phyloP scores from a whole-genome alignment of 2,797 vertebrate species.

The Limnodromus scolopaceus region DNA sequence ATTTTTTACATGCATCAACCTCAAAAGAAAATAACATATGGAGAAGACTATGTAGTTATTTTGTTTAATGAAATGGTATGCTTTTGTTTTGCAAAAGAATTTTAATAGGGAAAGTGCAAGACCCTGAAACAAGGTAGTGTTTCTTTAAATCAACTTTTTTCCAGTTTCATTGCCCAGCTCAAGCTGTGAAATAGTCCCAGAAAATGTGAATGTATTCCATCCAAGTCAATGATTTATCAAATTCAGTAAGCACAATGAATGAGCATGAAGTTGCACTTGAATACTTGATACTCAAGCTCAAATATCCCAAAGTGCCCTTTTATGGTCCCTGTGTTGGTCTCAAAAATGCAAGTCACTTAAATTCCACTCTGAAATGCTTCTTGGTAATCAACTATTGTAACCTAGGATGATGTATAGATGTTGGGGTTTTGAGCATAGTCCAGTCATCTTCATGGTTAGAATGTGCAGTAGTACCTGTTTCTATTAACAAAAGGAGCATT shows the following conservation, averaged over 20 bases:
- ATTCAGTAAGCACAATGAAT: not conserved
- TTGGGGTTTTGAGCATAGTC: not conserved
- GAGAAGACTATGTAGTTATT: not conserved
- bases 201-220: not conserved
- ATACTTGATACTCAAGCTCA: not conserved
- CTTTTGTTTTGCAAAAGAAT: conserved; percentile 58
- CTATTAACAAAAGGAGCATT: not conserved
- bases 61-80: conserved; percentile 23
- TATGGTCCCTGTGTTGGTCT: not conserved
- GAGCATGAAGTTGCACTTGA: not conserved
- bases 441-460: not conserved
- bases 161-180: not conserved
- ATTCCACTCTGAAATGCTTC: not conserved
- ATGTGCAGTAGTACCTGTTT: not conserved
- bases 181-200: not conserved
- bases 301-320: not conserved
- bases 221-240: not conserved
- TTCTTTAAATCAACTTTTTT: conserved; percentile 20
- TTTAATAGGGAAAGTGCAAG: conserved; percentile 44
- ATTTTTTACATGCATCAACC: not conserved
- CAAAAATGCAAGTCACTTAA: not conserved
- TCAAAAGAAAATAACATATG: conserved; percentile 33
- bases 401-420: not conserved
- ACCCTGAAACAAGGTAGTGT: conserved; percentile 12
- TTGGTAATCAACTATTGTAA: not conserved